A percentile compares a stretch with the other conserved stretches of the same genome.
These are phyloP conservation scores for Hycleus phaleratus DNA, from an alignment of 1,140 invertebrate species.

Conservation along the genomic window DNA sequence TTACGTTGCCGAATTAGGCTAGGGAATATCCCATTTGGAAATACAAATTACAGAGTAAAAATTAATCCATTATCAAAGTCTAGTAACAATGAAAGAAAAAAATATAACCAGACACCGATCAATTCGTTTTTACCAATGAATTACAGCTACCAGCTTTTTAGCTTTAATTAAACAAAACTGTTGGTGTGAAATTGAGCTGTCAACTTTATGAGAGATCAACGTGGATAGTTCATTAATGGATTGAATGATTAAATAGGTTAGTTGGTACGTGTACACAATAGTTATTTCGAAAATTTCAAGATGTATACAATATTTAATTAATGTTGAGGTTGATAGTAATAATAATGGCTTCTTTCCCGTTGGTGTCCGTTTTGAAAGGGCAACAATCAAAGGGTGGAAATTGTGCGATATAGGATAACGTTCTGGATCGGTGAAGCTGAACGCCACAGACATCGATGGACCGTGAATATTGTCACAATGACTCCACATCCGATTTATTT, in stretches of 20 bases:
- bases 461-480: conserved; percentile 18
- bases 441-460: conserved; percentile 9
- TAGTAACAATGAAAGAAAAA: background rate
- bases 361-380: background rate
- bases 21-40: too few relatives aligned
- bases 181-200: conserved; percentile 18
- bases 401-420: background rate
- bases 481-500: conserved; percentile 12
- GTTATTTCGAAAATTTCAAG: background rate
- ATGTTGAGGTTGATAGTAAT: too few relatives aligned
- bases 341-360: too few relatives aligned
- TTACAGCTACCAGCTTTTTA: conserved; percentile 1
- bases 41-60: background rate
- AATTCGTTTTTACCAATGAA: background rate
- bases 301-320: too few relatives aligned
- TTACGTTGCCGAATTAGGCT: background rate
- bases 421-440: conserved; percentile 9
- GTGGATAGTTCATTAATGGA: conserved; percentile 5
- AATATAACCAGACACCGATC: background rate
- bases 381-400: background rate
- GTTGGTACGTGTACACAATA: background rate
- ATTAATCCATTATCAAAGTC: conserved; percentile 15
- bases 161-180: conserved; percentile 15
- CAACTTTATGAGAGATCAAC: conserved; percentile 1
- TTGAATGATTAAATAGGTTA: background rate